Percentiles rank a stretch among this genome's conserved stretches.
Evolutionary conservation across 2,113 vertebrate species (phyloP).

Genomic region (Chloropsis hardwickii): DNA sequence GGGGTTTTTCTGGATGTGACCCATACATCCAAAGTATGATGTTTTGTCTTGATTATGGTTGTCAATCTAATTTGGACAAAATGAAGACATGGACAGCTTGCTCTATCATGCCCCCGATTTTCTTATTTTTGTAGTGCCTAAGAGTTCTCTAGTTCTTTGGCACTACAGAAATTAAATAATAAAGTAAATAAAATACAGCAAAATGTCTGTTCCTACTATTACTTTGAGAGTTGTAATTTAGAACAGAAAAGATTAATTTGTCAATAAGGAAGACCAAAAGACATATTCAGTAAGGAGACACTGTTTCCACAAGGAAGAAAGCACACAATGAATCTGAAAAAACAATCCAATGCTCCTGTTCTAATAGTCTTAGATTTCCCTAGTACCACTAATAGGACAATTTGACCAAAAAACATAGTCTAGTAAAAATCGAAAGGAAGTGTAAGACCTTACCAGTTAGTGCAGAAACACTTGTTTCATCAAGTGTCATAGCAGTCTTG

Average conservation of each 20-base stretch:
- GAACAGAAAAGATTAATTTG: background rate
- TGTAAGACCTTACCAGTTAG: slow-evolving; percentile 76
- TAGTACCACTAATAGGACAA: background rate
- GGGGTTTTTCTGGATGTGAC: rapidly evolving
- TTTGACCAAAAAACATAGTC: background rate
- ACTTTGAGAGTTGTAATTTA: background rate
- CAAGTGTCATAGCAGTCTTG: slow-evolving; percentile 85
- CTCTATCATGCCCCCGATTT: background rate
- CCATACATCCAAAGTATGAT: background rate
- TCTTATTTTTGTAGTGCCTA: background rate
- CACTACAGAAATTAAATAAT: background rate
- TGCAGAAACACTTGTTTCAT: slow-evolving; percentile 86
- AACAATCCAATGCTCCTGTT: background rate
- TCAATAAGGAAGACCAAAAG: background rate
- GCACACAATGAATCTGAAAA: background rate
- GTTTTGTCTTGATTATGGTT: background rate
- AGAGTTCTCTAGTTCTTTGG: background rate
- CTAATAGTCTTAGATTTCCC: background rate
- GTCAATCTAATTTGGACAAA: background rate
- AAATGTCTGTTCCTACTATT: background rate
- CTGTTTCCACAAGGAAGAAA: background rate
- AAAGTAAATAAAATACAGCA: background rate
- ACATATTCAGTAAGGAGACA: background rate
- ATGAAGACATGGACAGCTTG: background rate
- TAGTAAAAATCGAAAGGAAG: background rate